Conservation (phyloP, 2,797 vertebrate genomes). For the Triplophysa yarkandensis region DNA sequence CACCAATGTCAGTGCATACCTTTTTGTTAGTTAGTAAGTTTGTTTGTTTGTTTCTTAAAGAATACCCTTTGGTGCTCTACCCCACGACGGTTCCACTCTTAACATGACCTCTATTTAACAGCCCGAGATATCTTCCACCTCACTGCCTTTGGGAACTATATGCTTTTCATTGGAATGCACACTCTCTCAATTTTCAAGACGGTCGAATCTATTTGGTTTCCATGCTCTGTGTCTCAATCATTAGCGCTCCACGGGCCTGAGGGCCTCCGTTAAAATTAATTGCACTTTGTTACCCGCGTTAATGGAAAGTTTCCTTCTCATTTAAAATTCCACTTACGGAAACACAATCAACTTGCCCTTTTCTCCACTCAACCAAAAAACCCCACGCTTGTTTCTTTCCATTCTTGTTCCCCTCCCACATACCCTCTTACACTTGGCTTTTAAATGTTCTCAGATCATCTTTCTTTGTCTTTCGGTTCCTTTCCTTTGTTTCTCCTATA, state of each 20-base stretch:
- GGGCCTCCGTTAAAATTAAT: constrained; percentile 50
- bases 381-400: constrained; percentile 14
- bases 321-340: constrained; percentile 56
- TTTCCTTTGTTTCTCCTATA: constrained; percentile 33
- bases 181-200: constrained; percentile 21
- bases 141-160: constrained; percentile 29
- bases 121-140: constrained; percentile 19
- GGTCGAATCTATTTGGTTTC: constrained; percentile 3
- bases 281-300: constrained; percentile 53
- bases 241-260: constrained; percentile 38
- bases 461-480: constrained; percentile 45
- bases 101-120: constrained; percentile 40
- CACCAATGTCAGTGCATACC: not conserved
- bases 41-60: not conserved
- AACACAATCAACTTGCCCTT: constrained; percentile 53
- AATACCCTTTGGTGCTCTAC: not conserved
- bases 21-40: not conserved
- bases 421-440: constrained; percentile 59
- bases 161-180: constrained; percentile 20
- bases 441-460: constrained; percentile 45
- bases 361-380: constrained; percentile 43
- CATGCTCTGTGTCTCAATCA: constrained; percentile 36
- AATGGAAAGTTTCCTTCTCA: constrained; percentile 54
- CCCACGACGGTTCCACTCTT: constrained; percentile 3
- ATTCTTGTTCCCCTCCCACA: constrained; percentile 7